Evolutionary conservation across 2,888 invertebrate species (phyloP).

Genomic region (Pseudoips prasinana): DNA sequence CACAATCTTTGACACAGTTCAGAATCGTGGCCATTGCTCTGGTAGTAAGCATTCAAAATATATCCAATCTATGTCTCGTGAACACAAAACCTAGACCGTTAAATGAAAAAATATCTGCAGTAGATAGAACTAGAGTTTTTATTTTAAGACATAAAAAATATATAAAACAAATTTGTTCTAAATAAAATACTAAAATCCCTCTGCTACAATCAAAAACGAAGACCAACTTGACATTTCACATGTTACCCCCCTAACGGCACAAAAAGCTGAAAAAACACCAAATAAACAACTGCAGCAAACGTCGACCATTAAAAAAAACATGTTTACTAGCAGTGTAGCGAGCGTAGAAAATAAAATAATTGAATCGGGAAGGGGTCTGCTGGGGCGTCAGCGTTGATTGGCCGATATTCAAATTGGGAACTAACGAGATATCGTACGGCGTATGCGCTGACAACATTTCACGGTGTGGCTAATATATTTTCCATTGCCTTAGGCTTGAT

Average conservation of each 20-base stretch:
- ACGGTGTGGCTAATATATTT: slow-evolving; percentile 74
- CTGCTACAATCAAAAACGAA: not conserved
- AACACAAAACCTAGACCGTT: too few species aligned
- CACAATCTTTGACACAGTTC: too few species aligned
- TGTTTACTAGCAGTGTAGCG: slow-evolving; percentile 39
- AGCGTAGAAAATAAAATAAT: slow-evolving; percentile 57
- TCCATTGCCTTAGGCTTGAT: slow-evolving; percentile 53
- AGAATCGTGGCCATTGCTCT: too few species aligned
- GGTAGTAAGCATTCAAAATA: too few species aligned
- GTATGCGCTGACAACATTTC: slow-evolving; percentile 64
- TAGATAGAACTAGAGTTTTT: too few species aligned
- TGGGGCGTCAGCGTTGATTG: slow-evolving; percentile 67
- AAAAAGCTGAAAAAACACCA: slow-evolving; percentile 4
- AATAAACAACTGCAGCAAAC: slow-evolving; percentile 5
- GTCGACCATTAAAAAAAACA: slow-evolving; percentile 23
- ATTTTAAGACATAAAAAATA: too few species aligned
- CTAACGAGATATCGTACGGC: slow-evolving; percentile 65
- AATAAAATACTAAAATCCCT: too few species aligned
- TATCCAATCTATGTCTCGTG: too few species aligned
- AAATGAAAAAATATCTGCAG: too few species aligned
- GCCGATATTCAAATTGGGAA: slow-evolving; percentile 77
- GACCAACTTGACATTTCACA: not conserved
- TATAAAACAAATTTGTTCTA: too few species aligned
- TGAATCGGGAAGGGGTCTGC: slow-evolving; percentile 59
- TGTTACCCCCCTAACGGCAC: not conserved